Conservation (phyloP, 2,888 invertebrate genomes). For the Tenthredo scrophulariae region DNA sequence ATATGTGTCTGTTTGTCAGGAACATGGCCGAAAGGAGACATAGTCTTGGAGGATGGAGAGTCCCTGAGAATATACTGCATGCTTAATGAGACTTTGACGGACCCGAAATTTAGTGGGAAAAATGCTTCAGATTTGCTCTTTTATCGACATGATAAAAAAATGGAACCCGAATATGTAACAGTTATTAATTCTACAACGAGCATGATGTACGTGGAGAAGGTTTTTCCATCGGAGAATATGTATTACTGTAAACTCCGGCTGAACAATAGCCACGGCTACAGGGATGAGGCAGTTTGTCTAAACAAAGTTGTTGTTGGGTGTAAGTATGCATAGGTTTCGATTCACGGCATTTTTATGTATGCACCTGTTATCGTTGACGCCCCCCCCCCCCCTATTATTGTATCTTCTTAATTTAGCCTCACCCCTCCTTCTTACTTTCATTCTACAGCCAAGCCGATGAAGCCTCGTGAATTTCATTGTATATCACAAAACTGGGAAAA, state of each 20-base stretch:
- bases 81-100: constrained; percentile 78
- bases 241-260: constrained; percentile 81
- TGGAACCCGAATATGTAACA: constrained; percentile 78
- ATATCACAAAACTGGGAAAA: constrained; percentile 86
- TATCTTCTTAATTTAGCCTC: neutral
- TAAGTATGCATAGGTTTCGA: constrained; percentile 74
- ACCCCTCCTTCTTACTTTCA: constrained; percentile 53
- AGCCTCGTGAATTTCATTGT: constrained; percentile 86
- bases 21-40: constrained; percentile 80
- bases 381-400: neutral
- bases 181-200: constrained; percentile 84
- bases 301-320: constrained; percentile 82
- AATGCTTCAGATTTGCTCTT: constrained; percentile 80
- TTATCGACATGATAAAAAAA: constrained; percentile 73
- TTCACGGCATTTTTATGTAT: neutral
- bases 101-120: constrained; percentile 78
- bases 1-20: constrained; percentile 61
- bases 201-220: constrained; percentile 80
- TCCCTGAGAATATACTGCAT: constrained; percentile 84
- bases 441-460: constrained; percentile 81
- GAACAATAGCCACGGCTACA: constrained; percentile 70
- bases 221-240: constrained; percentile 79
- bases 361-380: neutral
- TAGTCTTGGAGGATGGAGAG: constrained; percentile 81
- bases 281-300: constrained; percentile 78